Base-by-base conservation (phyloP, 2,888 invertebrate genomes). In the Diplolepis rosae region DNA sequence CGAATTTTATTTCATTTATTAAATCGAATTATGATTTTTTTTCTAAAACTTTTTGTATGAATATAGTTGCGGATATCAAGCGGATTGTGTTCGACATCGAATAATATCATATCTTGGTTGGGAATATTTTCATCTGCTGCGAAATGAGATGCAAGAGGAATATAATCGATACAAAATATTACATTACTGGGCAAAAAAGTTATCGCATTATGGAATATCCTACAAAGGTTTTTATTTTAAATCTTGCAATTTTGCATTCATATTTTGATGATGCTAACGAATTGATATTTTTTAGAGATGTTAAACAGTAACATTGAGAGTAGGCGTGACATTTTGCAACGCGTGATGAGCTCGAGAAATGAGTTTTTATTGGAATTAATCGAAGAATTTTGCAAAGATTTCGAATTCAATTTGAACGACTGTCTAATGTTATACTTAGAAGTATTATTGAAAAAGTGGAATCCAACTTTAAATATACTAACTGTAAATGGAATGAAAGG, bases 311-410 rank as follows among this genome's bases (percentile, higher is more conserved):
- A 81, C 48, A 78, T 80, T 66, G 79, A 77, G 18, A 74, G 76
- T 24, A 85, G 83, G 70, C 78, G 80, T 27, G 73, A 84, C 68
- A 81, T 89, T 70, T 75, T 88, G 30, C 80, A 85, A 73, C 76
- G 81, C 30, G 77, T 87, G 11, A 82, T 84, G 79, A 76, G 66
- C 24, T 82, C 79, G 0, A 77, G 80, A 9, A 81, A 80, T n/a
- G 75, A 83, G 4, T 73, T 83, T 48, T 71, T 78, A 18, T 70
- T 89, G n/a, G 71, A 83, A 7, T 75, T 86, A n/a, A 80, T 91
- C 7, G 77, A 84, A 66, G 87, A 90, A 48, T 91, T 89, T 75
- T 91, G 91, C 75, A 24, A 54, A 1, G 89, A 89, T 83, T 90
- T 90, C 77, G 79, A 85, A 11, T 84, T 91, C 68, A 82, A 89